Conservation (phyloP, 2,113 vertebrate genomes). For the Erythrocebus patas region DNA sequence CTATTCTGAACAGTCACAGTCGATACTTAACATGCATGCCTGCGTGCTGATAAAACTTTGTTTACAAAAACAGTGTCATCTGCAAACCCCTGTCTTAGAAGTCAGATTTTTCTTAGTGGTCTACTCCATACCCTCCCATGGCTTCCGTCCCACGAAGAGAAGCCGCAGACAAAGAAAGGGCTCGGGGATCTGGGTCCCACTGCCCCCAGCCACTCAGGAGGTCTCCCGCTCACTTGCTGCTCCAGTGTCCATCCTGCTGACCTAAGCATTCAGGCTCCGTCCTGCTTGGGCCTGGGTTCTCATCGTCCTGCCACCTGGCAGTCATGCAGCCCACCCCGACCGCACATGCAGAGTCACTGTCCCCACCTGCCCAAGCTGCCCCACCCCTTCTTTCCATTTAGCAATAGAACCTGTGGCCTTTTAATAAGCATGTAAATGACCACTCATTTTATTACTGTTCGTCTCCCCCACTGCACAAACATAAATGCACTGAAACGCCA, state of each 20-base stretch:
- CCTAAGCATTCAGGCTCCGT: neutral
- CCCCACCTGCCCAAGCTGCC: neutral
- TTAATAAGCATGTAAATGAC: neutral
- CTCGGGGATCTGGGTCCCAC: rapidly evolving
- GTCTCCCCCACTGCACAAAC: neutral
- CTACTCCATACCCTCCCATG: neutral
- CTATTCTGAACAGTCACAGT: neutral
- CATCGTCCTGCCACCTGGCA: too few relatives aligned
- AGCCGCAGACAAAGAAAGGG: neutral
- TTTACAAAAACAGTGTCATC: neutral
- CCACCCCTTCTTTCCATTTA: neutral
- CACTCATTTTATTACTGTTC: neutral
- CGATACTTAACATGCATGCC: neutral
- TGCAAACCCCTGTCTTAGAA: neutral
- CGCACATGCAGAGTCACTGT: neutral
- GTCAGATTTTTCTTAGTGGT: neutral
- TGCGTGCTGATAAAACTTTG: neutral
- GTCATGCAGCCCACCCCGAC: too few relatives aligned
- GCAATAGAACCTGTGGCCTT: neutral
- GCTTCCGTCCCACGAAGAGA: neutral
- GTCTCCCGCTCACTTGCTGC: neutral
- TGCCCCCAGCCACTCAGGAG: too few relatives aligned
- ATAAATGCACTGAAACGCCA: neutral
- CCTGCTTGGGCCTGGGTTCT: neutral
- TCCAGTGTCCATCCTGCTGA: neutral